A percentile compares a stretch with the other conserved stretches of the same genome.
phyloP scores from a whole-genome alignment of 2,113 vertebrate species.

The Syngnathus typhle region DNA sequence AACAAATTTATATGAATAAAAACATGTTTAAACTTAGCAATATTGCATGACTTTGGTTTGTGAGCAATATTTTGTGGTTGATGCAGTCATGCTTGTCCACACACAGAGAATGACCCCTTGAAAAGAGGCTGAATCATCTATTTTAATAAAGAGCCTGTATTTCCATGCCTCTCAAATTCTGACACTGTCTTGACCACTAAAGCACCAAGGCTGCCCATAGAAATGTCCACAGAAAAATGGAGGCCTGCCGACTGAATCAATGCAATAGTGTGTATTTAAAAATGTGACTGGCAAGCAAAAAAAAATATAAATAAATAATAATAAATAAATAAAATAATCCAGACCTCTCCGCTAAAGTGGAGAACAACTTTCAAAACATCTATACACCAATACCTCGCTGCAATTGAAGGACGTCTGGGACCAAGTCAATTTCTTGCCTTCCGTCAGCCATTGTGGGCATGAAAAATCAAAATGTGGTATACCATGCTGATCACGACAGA shows the following conservation, averaged over 20 bases:
- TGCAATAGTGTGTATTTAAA: conserved; percentile 21
- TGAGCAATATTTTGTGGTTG: conserved; percentile 11
- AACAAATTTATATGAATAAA: too few relatives aligned
- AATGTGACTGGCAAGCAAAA: conserved; percentile 8
- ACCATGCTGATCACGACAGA: neutral
- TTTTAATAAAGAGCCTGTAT: conserved; percentile 51
- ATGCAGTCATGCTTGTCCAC: conserved; percentile 8
- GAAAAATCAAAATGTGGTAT: neutral
- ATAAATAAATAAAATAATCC: too few relatives aligned
- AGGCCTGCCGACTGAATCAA: conserved; percentile 28
- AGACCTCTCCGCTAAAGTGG: too few relatives aligned
- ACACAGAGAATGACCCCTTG: conserved; percentile 11
- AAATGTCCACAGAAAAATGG: conserved; percentile 35
- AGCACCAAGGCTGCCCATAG: conserved; percentile 51
- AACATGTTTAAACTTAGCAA: too few relatives aligned
- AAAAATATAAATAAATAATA: neutral
- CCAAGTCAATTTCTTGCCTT: neutral
- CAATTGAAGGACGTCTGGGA: too few relatives aligned
- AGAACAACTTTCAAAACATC: too few relatives aligned
- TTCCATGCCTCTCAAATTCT: conserved; percentile 49
- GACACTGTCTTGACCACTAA: conserved; percentile 53
- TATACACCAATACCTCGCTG: too few relatives aligned
- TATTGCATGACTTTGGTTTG: conserved; percentile 4
- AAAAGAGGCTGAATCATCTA: conserved; percentile 60
- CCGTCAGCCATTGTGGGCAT: neutral